Conservation (phyloP, 1,140 invertebrate genomes). For the Episyrphus balteatus region DNA sequence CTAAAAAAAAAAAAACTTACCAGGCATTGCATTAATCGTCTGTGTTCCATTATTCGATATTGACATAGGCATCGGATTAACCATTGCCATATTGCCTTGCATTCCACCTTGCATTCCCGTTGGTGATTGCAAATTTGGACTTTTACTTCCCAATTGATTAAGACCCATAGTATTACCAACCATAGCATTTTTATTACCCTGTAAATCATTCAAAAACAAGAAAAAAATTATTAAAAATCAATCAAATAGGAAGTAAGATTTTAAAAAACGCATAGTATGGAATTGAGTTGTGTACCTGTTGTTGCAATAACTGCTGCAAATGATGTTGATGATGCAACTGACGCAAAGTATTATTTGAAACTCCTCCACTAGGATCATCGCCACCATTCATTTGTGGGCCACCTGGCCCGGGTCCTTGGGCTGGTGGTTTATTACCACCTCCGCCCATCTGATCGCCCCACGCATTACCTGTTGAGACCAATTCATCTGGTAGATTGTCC, state of each 20-base stretch:
- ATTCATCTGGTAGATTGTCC: conserved; percentile 85
- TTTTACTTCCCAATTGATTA: conserved; percentile 63
- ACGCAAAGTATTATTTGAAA: conserved; percentile 22
- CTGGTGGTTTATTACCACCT: conserved; percentile 53
- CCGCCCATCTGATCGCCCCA: conserved; percentile 54
- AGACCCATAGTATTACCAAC: conserved; percentile 55
- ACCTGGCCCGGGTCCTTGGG: conserved; percentile 62
- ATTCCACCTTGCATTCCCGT: conserved; percentile 58
- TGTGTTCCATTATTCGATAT: conserved; percentile 50
- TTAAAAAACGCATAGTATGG: neutral
- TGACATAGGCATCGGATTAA: conserved; percentile 48
- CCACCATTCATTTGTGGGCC: conserved; percentile 56
- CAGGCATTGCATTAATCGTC: conserved; percentile 54
- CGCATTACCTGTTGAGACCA: conserved; percentile 52
- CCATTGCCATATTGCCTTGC: conserved; percentile 42
- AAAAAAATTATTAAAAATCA: neutral
- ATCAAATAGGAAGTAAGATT: neutral
- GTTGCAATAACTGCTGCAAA: conserved; percentile 31
- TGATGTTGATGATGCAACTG: conserved; percentile 41
- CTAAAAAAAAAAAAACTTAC: no score
- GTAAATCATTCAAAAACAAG: conserved; percentile 14
- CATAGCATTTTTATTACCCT: conserved; percentile 61
- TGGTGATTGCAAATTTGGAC: conserved; percentile 69
- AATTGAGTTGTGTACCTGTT: conserved; percentile 12
- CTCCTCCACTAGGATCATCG: conserved; percentile 40